A percentile compares a stretch with the other conserved stretches of the same genome.
These are phyloP conservation scores for Leptinotarsa texana DNA, from an alignment of 1,140 invertebrate genomes.

Conservation along the genomic window DNA sequence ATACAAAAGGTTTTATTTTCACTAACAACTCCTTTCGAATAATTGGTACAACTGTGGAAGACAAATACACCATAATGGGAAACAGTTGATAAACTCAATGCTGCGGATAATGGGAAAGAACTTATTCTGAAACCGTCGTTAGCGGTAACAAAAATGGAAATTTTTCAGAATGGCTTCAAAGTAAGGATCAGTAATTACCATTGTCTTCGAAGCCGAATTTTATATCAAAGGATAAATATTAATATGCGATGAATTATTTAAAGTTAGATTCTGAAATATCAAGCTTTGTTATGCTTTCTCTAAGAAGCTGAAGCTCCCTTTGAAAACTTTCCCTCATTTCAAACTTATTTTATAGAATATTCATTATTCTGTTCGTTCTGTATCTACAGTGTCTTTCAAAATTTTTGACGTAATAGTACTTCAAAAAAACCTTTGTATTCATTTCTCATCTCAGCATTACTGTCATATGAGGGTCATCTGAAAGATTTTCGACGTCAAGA, in stretches of 20 bases:
- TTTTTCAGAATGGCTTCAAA: constrained; percentile 2
- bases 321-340: not conserved
- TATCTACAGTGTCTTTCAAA: too few species aligned
- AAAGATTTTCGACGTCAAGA: too few species aligned
- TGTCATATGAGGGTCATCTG: too few species aligned
- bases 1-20: constrained; percentile 18
- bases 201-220: constrained; percentile 10
- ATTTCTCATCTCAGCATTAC: too few species aligned
- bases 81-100: constrained; percentile 11
- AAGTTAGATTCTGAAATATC: constrained; percentile 8
- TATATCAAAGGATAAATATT: constrained; percentile 13
- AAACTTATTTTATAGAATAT: not conserved
- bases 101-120: not conserved
- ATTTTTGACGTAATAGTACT: too few species aligned
- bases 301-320: not conserved
- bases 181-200: constrained; percentile 13
- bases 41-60: constrained; percentile 6
- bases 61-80: not conserved
- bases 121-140: not conserved
- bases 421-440: too few species aligned
- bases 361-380: too few species aligned
- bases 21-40: constrained; percentile 13
- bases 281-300: constrained; percentile 3
- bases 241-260: constrained; percentile 13
- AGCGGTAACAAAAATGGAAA: constrained; percentile 12